Percentiles rank a stretch among this genome's conserved stretches.
Evolutionary conservation across 2,888 invertebrate genomes (phyloP).

Genomic region (Cantharis rufa): DNA sequence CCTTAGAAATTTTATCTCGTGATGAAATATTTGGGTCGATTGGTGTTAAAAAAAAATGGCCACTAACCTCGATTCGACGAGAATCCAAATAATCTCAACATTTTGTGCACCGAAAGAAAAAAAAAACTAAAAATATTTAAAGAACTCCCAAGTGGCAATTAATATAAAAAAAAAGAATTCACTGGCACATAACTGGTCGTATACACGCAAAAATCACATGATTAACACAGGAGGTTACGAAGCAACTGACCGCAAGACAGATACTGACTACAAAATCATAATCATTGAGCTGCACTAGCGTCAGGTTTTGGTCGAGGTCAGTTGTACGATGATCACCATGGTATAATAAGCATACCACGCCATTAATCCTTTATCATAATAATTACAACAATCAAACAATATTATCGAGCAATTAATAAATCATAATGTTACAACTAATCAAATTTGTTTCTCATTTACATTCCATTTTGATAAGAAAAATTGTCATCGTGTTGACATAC

Average conservation of each 20-base stretch:
- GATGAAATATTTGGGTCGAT: neutral
- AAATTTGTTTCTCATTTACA: neutral
- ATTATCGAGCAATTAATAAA: neutral
- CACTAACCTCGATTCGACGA: neutral
- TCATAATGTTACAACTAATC: neutral
- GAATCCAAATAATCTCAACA: neutral
- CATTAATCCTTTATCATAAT: neutral
- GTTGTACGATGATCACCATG: neutral
- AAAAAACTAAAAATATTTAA: neutral
- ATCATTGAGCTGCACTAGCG: constrained; percentile 1
- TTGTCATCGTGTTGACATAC: neutral
- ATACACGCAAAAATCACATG: constrained; percentile 31
- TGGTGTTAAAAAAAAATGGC: neutral
- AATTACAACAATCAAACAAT: neutral
- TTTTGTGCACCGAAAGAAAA: neutral
- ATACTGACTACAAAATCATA: constrained; percentile 1
- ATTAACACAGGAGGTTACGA: constrained; percentile 29
- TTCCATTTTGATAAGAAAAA: neutral
- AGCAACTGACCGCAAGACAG: constrained; percentile 34
- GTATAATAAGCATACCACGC: neutral
- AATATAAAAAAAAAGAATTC: neutral
- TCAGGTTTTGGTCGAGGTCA: constrained; percentile 16
- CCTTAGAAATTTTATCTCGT: neutral
- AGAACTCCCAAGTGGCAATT: neutral
- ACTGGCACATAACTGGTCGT: constrained; percentile 10